These are phyloP conservation scores for Macrocentrus cingulum DNA, from an alignment of 1,140 invertebrate genomes.

Conservation along the genomic window DNA sequence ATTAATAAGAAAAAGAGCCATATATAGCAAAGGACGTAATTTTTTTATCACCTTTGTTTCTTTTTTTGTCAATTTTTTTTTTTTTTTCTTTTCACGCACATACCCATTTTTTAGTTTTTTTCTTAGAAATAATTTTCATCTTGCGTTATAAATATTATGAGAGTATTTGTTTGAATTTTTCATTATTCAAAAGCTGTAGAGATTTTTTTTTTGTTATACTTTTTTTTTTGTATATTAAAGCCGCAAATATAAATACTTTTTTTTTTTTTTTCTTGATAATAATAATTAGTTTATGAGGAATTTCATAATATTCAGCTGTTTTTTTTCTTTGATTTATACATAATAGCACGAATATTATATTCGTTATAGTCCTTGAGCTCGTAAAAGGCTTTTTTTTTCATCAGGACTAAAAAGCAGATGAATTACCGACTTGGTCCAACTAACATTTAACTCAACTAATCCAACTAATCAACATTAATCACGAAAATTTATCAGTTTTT, in stretches of 20 bases:
- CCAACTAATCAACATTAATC: no score
- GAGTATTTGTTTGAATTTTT: constrained; percentile 13
- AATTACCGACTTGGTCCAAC: no score
- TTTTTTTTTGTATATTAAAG: no score
- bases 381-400: constrained; percentile 7
- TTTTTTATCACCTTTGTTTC: no score
- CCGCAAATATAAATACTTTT: constrained; percentile 15
- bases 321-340: constrained; percentile 1
- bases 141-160: constrained; percentile 16
- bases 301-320: constrained; percentile 2
- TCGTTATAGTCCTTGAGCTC: constrained; percentile 16
- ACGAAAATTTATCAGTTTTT: constrained; percentile 6
- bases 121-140: neutral
- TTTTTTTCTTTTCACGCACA: neutral
- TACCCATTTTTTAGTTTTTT: neutral
- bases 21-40: no score
- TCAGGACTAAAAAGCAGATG: no score
- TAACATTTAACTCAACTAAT: no score
- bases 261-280: constrained; percentile 2
- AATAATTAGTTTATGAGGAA: constrained; percentile 3
- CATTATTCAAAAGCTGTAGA: constrained; percentile 14
- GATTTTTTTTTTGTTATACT: no score
- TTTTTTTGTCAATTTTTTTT: no score
- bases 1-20: no score
- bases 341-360: neutral